Evolutionary conservation across 2,797 vertebrate species (phyloP), one percentile per base, ranked within the genome.

Genomic region (Discoglossus pictus): DNA sequence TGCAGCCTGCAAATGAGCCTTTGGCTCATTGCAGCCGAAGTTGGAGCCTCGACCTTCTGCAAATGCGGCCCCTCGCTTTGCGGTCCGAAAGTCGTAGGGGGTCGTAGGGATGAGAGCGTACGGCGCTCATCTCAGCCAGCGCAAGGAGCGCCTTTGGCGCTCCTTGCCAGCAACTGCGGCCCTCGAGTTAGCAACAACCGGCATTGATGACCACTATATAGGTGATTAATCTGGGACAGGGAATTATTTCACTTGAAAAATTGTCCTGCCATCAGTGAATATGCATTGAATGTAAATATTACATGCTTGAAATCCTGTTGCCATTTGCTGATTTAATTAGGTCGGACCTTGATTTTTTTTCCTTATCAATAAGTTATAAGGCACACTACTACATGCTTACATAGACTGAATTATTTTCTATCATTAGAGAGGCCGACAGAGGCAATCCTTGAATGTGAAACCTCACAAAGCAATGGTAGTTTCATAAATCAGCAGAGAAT

Each of bases 241-340:
- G 16, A 60, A 44, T 60, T 34, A 12, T 31, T 20, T 46, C 16
- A 12, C 0, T 17, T 31, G 13, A 60, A 44, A 60, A 56, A 42
- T 34, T 46, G 38, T 15, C 25, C 17, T 44, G 16, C 34, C 39
- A 60, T 23, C 24, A 44, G 25, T 46, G 56, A 60, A 17, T 60
- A 60, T 60, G 56, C 25, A 31, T 34, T 44, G 56, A 46, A 15
- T 31, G 56, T 46, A 60, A 60, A 58, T 58, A 16, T 58, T 58
- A 42, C 18, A 42, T 58, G 20, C 23, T 42, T n/a, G 38, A 58
- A 44, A 44, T 44, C 56, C 16, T 56, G 40, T 60, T 60, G 15
- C 56, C 39, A 11, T 44, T 60, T 44, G 40, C 56, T 60, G 56
- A 60, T 15, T 60, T 60, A 60, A 60, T 60, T 61, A 47, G 43